Base-by-base conservation (phyloP, 1,140 invertebrate species). In the Caenorhabditis briggsae region DNA sequence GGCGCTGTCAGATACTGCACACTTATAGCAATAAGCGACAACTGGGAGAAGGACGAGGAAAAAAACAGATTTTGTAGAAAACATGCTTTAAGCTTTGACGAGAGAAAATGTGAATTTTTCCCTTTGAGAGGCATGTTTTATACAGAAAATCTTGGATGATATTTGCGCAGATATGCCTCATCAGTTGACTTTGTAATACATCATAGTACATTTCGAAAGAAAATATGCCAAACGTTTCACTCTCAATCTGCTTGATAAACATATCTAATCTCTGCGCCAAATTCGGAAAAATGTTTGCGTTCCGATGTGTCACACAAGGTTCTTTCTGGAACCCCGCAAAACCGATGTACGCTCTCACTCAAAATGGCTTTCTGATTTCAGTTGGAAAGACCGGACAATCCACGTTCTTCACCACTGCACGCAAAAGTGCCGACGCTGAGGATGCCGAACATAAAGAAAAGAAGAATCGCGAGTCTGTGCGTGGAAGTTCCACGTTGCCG, bases 111-210 rank as follows among this genome's bases (percentile, higher is more conserved):
- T 78, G 70, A 50, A 50, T 3, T n/a, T 50, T 78, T 9, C 1
- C 14, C 18, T 50, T 78, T 7, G 7, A 9, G 46, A 20, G 8
- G 11, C 2, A 20, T 6, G 0, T 53, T 78, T 78, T 78, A 78
- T 78, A 78, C n/a, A 12, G n/a, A 11, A n/a, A 41, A 11, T 12
- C 6, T 14, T 25, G 46, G 11, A 53, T 78, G 18, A 33, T 33
- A 33, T 78, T 78, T 78, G 70, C 20, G 70, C 70, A 78, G 43
- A 78, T 50, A 78, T 78, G 43, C 7, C 70, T 78, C 70, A 78
- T 78, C 43, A 9, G 43, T 78, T 78, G 70, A 78, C 46, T 78
- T n/a, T 78, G 50, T 50, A 46, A 48, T 48, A 78, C 70, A 78
- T 78, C 70, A 78, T 43, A 16, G 64, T 43, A 78, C 46, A 53